A percentile compares a stretch with the other conserved stretches of the same genome.
Evolutionary conservation across 2,888 invertebrate species (phyloP).

Genomic region (Seira sanloemensis): DNA sequence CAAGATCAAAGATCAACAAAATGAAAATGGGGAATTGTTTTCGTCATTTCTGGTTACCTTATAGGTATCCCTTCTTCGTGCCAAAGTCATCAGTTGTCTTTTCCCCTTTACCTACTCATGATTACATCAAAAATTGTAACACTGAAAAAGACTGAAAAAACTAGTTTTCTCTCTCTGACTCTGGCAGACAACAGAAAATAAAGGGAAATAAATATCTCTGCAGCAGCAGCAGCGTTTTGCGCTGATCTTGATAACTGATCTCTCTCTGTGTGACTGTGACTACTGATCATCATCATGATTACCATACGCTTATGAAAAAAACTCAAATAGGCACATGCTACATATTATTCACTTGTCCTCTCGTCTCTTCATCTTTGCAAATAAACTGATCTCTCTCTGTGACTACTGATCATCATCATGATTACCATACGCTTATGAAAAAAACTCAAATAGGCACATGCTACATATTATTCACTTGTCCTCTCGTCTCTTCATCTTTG

Average conservation of each 20-base stretch:
- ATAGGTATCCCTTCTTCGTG: background rate
- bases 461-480: too few species aligned
- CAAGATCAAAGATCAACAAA: conserved; percentile 39
- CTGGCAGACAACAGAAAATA: too few species aligned
- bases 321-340: too few species aligned
- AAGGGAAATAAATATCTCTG: background rate
- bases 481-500: too few species aligned
- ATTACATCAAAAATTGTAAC: background rate
- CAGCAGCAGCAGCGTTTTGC: background rate
- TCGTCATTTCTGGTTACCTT: background rate
- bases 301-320: too few species aligned
- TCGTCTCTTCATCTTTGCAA: too few species aligned
- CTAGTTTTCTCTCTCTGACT: background rate
- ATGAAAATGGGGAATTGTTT: background rate
- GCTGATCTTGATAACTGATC: background rate
- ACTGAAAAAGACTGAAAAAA: background rate
- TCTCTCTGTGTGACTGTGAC: too few species aligned
- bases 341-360: too few species aligned
- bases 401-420: background rate
- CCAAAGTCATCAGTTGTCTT: background rate
- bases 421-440: too few species aligned
- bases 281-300: background rate
- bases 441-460: too few species aligned
- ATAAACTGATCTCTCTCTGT: background rate
- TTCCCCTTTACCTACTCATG: background rate